A percentile compares a stretch with the other conserved stretches of the same genome.
Evolutionary conservation across 2,113 vertebrate genomes (phyloP).

Genomic region (Nyctereutes procyonoides): DNA sequence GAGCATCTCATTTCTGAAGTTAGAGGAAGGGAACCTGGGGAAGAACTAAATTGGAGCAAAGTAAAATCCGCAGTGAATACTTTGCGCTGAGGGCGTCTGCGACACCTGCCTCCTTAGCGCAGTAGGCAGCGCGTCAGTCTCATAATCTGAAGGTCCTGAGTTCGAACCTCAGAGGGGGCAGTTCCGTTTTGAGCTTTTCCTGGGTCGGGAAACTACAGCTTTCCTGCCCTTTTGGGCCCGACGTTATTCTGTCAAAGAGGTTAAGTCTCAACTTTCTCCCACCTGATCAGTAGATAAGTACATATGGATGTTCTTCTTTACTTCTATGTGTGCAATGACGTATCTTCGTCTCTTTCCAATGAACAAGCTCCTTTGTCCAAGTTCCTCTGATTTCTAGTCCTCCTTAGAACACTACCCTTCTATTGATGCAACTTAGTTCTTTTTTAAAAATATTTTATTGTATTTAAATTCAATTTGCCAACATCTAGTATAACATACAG

Average conservation of each 20-base stretch:
- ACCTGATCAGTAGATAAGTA: fast-evolving
- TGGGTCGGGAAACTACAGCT: neutral
- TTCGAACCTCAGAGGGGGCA: constrained; percentile 80
- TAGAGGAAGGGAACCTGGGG: fast-evolving
- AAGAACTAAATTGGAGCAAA: fast-evolving
- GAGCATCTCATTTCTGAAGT: neutral
- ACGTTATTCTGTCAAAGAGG: fast-evolving
- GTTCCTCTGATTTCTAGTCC: neutral
- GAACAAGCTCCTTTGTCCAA: neutral
- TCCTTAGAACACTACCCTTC: neutral
- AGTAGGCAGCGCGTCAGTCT: constrained; percentile 79
- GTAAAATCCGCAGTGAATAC: neutral
- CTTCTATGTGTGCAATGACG: neutral
- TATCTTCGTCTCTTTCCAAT: neutral
- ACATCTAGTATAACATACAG: too few relatives aligned
- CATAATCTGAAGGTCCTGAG: constrained; percentile 82
- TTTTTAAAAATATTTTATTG: too few relatives aligned
- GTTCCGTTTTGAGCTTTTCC: fast-evolving
- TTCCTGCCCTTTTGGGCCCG: too few relatives aligned
- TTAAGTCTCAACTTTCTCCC: fast-evolving
- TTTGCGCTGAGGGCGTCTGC: fast-evolving
- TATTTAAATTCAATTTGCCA: too few relatives aligned
- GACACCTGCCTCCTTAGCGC: constrained; percentile 11
- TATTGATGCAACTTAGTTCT: neutral
- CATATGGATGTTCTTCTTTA: too few relatives aligned